These are phyloP conservation scores for Pectinophora gossypiella DNA, from an alignment of 1,140 invertebrate genomes.

Conservation along the genomic window DNA sequence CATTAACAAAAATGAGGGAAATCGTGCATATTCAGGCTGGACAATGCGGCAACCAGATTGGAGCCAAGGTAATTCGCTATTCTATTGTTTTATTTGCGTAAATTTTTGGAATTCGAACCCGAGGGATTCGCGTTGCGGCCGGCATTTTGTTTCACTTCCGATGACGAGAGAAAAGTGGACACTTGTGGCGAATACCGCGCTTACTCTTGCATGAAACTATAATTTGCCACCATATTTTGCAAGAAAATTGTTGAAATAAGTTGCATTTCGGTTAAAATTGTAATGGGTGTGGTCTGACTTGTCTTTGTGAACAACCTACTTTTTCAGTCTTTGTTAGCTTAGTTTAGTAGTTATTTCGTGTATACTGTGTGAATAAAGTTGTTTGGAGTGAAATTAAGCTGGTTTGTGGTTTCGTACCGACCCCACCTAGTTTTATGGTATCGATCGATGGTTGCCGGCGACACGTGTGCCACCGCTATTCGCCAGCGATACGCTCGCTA, in stretches of 20 bases:
- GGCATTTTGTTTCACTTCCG: conserved; percentile 64
- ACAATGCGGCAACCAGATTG: conserved; percentile 91
- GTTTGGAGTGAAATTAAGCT: background rate
- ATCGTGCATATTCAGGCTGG: conserved; percentile 93
- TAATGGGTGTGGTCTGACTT: background rate
- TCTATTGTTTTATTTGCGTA: conserved; percentile 45
- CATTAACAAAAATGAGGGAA: conserved; percentile 87
- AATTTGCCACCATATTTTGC: background rate
- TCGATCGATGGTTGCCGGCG: background rate
- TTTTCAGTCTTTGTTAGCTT: background rate
- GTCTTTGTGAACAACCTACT: background rate
- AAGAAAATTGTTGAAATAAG: conserved; percentile 4
- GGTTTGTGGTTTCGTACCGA: background rate
- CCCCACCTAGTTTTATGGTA: background rate
- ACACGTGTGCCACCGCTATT: background rate
- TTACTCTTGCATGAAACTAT: background rate
- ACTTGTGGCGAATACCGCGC: background rate
- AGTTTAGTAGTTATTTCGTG: background rate
- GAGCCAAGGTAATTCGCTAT: conserved; percentile 81
- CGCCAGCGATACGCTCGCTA: background rate
- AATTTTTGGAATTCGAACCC: conserved; percentile 27
- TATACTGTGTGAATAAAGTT: background rate
- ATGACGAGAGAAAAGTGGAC: background rate
- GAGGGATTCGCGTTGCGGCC: conserved; percentile 41
- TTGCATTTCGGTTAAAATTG: conserved; percentile 10